These are phyloP conservation scores for Piaya cayana DNA, from an alignment of 2,113 vertebrate species.

Conservation along the genomic window DNA sequence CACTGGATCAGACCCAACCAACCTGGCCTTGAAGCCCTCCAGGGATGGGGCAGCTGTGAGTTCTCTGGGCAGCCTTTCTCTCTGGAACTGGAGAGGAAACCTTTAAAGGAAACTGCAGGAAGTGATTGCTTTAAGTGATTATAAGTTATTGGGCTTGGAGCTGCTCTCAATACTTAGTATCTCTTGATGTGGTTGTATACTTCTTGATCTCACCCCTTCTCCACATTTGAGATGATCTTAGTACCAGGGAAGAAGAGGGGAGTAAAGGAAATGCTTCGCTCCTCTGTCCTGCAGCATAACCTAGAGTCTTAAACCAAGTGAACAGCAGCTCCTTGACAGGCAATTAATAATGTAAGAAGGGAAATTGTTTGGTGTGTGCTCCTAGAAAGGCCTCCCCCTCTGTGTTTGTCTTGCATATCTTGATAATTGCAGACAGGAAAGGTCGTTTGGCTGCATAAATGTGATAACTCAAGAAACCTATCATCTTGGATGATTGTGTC, in stretches of 20 bases:
- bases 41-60: too few relatives aligned
- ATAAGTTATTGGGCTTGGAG: neutral
- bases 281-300: neutral
- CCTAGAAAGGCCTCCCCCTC: neutral
- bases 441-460: neutral
- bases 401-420: neutral
- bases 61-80: too few relatives aligned
- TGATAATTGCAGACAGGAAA: neutral
- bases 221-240: neutral
- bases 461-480: neutral
- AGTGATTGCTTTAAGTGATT: neutral
- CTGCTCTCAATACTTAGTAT: neutral
- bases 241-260: neutral
- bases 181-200: neutral
- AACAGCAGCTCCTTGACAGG: neutral
- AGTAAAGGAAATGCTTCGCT: neutral
- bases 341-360: fast-evolving
- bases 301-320: neutral
- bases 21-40: too few relatives aligned
- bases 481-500: neutral
- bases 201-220: neutral
- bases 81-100: neutral
- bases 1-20: too few relatives aligned
- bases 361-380: neutral
- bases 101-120: neutral